Conservation (phyloP, 2,113 vertebrate species). For the Danionella cerebrum region DNA sequence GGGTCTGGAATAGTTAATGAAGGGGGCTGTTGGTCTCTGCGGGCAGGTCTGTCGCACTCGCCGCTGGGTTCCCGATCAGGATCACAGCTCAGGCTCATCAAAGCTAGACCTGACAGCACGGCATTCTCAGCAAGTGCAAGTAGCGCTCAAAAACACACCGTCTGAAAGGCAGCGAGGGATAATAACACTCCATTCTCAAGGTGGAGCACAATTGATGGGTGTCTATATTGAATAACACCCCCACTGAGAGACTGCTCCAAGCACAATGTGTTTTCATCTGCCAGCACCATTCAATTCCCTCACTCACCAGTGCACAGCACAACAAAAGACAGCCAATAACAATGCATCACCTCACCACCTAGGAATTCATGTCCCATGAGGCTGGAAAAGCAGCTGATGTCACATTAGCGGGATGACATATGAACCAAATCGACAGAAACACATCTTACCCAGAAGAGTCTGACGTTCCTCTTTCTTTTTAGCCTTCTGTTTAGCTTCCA, state of each 20-base stretch:
- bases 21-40: conserved; percentile 1
- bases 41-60: neutral
- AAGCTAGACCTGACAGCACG: conserved; percentile 15
- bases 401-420: neutral
- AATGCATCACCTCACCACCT: conserved; percentile 18
- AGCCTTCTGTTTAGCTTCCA: conserved; percentile 81
- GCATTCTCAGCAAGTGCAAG: neutral
- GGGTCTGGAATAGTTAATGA: conserved; percentile 20
- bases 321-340: conserved; percentile 15
- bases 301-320: neutral
- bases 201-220: conserved; percentile 30
- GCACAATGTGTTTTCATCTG: conserved; percentile 36
- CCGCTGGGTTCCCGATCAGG: neutral
- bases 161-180: neutral
- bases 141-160: neutral
- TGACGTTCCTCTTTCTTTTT: conserved; percentile 84
- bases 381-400: conserved; percentile 16
- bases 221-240: conserved; percentile 33
- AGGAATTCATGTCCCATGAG: conserved; percentile 17
- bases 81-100: conserved; percentile 26
- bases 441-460: conserved; percentile 75
- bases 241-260: conserved; percentile 22
- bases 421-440: neutral
- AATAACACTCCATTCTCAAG: conserved; percentile 31
- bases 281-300: conserved; percentile 28